Base-by-base conservation (phyloP, 2,888 invertebrate species). In the Cinara cedri region DNA sequence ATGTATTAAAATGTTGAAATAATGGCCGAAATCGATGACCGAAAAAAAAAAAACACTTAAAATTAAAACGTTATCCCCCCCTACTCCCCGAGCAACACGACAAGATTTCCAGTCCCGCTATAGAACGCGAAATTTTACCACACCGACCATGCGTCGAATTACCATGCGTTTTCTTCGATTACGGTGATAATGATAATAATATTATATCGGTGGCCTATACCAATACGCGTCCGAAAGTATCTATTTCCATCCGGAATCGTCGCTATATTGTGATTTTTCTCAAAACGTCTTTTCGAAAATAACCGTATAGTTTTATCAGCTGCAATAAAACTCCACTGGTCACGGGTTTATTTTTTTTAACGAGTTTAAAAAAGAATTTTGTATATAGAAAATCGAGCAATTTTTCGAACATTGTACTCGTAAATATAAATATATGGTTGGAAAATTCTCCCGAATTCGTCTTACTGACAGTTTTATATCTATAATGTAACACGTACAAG, bases 1-100 rank as follows among this genome's bases (percentile, higher is more conserved):
- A 71, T 19, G 14, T 42, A 44, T 55, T 57, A 44, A 71, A 72
- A 72, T 46, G 57, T 72, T 72, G 24, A 60, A 72, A 72, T 60
- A 60, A 81, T 16, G 24, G 66, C 21, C 42, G 42, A 3, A 42
- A 70, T 55, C 42, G n/a, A n/a, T 54, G 54, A 10, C 34, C 34
- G 6, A 34, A 34, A 34, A 34, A 34, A 34, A 34, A 34, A 34
- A 34, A 34, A 34, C 3, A 34, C 3, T 34, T 4, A 34, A 34
- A 34, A 34, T 34, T 4, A 34, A 34, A 34, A 34, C 34, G 34
- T 34, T 34, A 4, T 3, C 34, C 34, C 34, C n/a, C n/a, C n/a
- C n/a, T n/a, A n/a, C n/a, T n/a, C n/a, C n/a, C n/a, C n/a, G n/a
- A n/a, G 34, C 34, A 6, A 6, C 46, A 1, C 46, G 55, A 42